Evolutionary conservation across 2,113 vertebrate genomes (phyloP).

Genomic region (Xiphorhynchus elegans): DNA sequence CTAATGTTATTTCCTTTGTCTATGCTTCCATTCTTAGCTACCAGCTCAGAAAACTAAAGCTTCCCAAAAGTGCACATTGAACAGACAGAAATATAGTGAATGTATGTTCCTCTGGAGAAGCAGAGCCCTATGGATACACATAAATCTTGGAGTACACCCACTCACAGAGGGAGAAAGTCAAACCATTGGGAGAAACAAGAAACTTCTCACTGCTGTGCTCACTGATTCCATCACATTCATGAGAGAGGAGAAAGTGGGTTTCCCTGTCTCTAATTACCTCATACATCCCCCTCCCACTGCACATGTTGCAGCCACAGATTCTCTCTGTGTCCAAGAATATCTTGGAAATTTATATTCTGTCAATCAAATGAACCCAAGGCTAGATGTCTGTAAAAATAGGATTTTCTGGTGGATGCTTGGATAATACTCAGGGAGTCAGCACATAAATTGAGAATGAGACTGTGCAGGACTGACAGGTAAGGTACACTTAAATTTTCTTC

Average conservation of each 20-base stretch:
- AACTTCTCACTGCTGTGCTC: background rate
- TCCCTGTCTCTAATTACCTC: background rate
- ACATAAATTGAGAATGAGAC: background rate
- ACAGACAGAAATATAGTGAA: background rate
- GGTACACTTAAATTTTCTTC: background rate
- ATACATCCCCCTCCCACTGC: background rate
- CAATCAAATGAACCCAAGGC: background rate
- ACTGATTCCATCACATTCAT: background rate
- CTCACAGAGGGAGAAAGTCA: background rate
- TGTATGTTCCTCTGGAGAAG: background rate
- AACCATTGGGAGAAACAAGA: background rate
- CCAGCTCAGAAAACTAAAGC: background rate
- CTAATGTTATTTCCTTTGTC: background rate
- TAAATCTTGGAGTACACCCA: background rate
- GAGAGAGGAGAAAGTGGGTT: background rate
- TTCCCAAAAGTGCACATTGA: background rate
- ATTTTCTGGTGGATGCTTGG: constrained; percentile 8
- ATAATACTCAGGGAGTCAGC: background rate
- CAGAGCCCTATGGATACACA: background rate
- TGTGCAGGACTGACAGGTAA: background rate
- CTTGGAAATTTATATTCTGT: background rate
- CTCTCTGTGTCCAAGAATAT: background rate
- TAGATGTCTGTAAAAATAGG: background rate
- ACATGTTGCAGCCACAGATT: background rate
- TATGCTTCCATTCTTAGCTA: background rate